Conservation (phyloP, 2,888 invertebrate species). For the Toxonevra muliebris region DNA sequence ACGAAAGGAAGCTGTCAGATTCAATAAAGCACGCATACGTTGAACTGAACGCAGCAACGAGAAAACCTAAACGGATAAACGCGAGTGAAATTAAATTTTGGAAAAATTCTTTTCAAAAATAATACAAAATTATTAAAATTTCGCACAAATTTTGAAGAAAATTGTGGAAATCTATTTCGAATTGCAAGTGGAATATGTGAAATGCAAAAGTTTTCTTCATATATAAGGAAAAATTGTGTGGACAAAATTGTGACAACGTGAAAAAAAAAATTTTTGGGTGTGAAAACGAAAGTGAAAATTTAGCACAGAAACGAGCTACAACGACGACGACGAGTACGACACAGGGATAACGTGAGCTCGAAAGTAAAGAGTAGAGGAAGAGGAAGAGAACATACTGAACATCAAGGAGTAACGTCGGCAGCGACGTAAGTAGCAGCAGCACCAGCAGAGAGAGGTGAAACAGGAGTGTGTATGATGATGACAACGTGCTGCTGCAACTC, state of each 20-base stretch:
- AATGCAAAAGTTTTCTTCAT: background rate
- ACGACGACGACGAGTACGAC: slow-evolving; percentile 40
- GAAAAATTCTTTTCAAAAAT: too few relatives aligned
- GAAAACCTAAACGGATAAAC: too few relatives aligned
- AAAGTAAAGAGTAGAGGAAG: background rate
- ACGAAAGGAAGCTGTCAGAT: slow-evolving; percentile 30
- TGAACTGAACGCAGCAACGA: slow-evolving; percentile 1
- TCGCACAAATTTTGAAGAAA: too few relatives aligned
- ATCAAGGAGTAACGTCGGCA: slow-evolving; percentile 18
- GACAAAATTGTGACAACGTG: slow-evolving; percentile 3
- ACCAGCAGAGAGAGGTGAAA: background rate
- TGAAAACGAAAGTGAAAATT: slow-evolving; percentile 64
- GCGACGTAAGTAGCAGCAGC: slow-evolving; percentile 7
- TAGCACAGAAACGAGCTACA: slow-evolving; percentile 46
- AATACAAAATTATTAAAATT: too few relatives aligned
- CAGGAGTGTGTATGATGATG: too few relatives aligned
- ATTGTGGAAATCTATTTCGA: too few relatives aligned
- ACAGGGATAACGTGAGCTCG: slow-evolving; percentile 40
- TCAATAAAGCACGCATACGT: slow-evolving; percentile 26
- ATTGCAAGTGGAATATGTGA: background rate
- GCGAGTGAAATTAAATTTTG: background rate
- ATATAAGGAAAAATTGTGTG: slow-evolving; percentile 14
- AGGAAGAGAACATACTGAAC: background rate
- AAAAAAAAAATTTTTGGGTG: slow-evolving; percentile 52
- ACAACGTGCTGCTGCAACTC: background rate